Conservation (phyloP, 2,113 vertebrate genomes). For the Conger conger region DNA sequence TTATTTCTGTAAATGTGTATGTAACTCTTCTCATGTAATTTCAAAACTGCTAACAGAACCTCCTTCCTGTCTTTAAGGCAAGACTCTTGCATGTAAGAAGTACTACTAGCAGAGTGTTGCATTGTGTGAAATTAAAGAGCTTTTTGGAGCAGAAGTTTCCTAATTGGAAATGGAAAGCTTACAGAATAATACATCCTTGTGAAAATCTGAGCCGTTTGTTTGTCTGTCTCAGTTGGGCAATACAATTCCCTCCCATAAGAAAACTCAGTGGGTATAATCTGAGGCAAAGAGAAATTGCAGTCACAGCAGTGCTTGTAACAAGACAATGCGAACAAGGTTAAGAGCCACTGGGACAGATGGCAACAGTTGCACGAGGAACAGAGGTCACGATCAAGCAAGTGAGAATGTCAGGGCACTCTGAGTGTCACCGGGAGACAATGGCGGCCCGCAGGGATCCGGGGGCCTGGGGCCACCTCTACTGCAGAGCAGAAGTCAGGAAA, state of each 20-base stretch:
- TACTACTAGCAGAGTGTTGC: no score
- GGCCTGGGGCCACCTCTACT: slow-evolving; percentile 16
- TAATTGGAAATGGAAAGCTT: not conserved
- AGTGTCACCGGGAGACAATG: slow-evolving; percentile 6
- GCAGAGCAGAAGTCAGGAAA: slow-evolving; percentile 13
- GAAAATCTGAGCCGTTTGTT: not conserved
- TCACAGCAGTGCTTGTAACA: not conserved
- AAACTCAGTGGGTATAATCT: not conserved
- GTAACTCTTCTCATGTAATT: no score
- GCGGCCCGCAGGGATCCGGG: not conserved
- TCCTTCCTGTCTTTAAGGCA: no score
- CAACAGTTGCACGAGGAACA: slow-evolving; percentile 39
- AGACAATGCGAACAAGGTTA: slow-evolving; percentile 39
- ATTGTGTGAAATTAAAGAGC: no score
- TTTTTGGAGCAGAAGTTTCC: not conserved
- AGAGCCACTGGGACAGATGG: slow-evolving; percentile 50
- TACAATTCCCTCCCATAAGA: not conserved
- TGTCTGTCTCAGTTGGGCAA: not conserved
- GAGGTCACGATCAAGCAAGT: slow-evolving; percentile 45
- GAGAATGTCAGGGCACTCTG: slow-evolving; percentile 32
- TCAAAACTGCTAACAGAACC: no score
- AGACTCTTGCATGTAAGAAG: no score
- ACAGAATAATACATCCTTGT: not conserved
- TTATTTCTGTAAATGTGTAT: no score
- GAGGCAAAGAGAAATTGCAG: not conserved